A percentile compares a stretch with the other conserved stretches of the same genome.
These are phyloP conservation scores for Euglossa dilemma DNA, from an alignment of 1,140 invertebrate species.

Conservation along the genomic window DNA sequence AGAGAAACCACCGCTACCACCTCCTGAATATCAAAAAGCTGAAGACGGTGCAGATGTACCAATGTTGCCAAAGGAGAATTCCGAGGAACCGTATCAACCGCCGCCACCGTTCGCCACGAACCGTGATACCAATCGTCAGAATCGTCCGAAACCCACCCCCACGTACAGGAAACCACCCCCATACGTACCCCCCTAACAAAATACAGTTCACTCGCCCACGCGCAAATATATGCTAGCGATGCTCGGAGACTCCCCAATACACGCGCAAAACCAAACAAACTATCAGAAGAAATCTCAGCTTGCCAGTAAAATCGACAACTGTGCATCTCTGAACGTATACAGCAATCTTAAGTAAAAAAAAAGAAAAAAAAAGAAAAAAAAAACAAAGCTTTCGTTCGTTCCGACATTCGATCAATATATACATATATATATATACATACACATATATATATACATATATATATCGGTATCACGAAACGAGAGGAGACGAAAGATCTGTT, in stretches of 20 bases:
- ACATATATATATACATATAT: constrained; percentile 12
- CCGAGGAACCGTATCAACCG: constrained; percentile 84
- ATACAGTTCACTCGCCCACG: constrained; percentile 75
- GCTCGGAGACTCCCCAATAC: constrained; percentile 76
- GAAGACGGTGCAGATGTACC: constrained; percentile 81
- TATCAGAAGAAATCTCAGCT: constrained; percentile 68
- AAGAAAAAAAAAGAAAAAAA: neutral
- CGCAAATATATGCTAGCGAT: constrained; percentile 79
- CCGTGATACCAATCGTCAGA: constrained; percentile 85
- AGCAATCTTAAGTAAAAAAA: constrained; percentile 51
- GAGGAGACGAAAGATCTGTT: constrained; percentile 38
- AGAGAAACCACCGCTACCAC: constrained; percentile 93
- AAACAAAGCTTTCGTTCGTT: constrained; percentile 40
- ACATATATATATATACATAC: constrained; percentile 16
- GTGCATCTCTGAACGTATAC: constrained; percentile 59
- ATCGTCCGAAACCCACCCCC: constrained; percentile 90
- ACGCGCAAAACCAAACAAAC: constrained; percentile 78
- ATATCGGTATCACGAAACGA: constrained; percentile 30
- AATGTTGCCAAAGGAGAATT: constrained; percentile 80
- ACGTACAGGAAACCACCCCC: constrained; percentile 95
- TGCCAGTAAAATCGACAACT: constrained; percentile 44
- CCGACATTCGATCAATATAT: constrained; percentile 38
- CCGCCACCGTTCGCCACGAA: constrained; percentile 90
- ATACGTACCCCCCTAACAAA: constrained; percentile 94
- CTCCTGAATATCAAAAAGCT: constrained; percentile 88